A percentile compares a stretch with the other conserved stretches of the same genome.
phyloP scores from a whole-genome alignment of 1,140 invertebrate genomes.

The Magallana ariakensis region DNA sequence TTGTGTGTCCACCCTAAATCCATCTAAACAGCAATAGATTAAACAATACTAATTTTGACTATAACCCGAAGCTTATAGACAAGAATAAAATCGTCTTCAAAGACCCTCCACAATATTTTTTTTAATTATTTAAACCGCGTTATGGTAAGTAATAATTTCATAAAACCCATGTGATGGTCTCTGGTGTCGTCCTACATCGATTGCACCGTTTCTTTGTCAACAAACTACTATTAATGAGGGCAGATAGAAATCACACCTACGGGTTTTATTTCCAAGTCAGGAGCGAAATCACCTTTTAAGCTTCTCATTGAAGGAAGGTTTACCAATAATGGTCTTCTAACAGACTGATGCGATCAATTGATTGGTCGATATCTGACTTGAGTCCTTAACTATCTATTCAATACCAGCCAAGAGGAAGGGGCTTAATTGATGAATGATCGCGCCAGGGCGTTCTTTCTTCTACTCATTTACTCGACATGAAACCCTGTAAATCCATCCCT shows the following conservation, averaged over 20 bases:
- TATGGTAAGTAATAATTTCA: no score
- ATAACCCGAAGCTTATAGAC: no score
- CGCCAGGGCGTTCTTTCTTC: neutral
- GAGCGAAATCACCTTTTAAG: neutral
- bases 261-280: slow-evolving; percentile 12
- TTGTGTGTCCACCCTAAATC: no score
- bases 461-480: slow-evolving; percentile 8
- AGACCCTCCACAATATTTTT: no score
- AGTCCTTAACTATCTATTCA: neutral
- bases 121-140: no score
- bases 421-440: neutral
- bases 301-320: neutral
- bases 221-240: neutral
- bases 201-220: neutral
- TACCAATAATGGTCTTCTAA: neutral
- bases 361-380: neutral
- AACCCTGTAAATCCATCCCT: neutral
- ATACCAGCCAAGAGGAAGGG: neutral
- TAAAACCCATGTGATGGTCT: no score
- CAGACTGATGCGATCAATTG: neutral
- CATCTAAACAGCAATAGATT: no score
- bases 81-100: no score
- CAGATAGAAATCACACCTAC: neutral
- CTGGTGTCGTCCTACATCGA: neutral
- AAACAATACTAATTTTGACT: no score